These are phyloP conservation scores for Galaxias olidus DNA, from an alignment of 2,797 vertebrate species.

Conservation along the genomic window DNA sequence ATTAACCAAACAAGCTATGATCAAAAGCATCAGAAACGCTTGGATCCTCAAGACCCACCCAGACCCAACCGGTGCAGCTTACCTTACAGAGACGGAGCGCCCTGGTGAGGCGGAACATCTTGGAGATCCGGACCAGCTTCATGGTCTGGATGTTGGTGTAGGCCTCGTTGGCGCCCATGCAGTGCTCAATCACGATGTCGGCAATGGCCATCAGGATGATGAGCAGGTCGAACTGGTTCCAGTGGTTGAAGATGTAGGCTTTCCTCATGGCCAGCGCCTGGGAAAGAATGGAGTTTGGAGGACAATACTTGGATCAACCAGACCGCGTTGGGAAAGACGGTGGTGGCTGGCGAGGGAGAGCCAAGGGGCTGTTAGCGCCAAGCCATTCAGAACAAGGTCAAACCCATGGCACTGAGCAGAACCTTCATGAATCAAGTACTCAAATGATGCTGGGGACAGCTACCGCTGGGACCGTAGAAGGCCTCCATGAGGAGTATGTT, in stretches of 20 bases:
- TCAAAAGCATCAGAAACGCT: too few relatives aligned
- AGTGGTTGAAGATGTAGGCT: conserved; percentile 36
- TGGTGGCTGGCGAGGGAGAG: too few relatives aligned
- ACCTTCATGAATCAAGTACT: too few relatives aligned
- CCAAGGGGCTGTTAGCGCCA: too few relatives aligned
- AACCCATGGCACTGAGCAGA: too few relatives aligned
- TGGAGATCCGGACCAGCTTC: conserved; percentile 25
- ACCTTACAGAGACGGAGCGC: conserved; percentile 36
- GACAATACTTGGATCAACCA: too few relatives aligned
- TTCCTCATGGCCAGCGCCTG: conserved; percentile 33
- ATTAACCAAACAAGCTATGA: too few relatives aligned
- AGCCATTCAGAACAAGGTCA: too few relatives aligned
- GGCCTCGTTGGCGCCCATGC: conserved; percentile 9
- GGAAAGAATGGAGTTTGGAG: neutral
- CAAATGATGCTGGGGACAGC: too few relatives aligned
- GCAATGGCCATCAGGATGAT: conserved; percentile 24
- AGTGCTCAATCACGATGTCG: conserved; percentile 24
- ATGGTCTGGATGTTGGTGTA: conserved; percentile 19
- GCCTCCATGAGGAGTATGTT: too few relatives aligned
- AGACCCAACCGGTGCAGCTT: neutral
- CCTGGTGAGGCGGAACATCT: conserved; percentile 29
- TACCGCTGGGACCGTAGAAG: too few relatives aligned
- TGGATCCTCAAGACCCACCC: neutral
- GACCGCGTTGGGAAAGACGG: too few relatives aligned
- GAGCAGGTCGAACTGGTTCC: conserved; percentile 39